Conservation (phyloP, 92 coral and sea anemone species). For the Isaurus tuberculatus region DNA sequence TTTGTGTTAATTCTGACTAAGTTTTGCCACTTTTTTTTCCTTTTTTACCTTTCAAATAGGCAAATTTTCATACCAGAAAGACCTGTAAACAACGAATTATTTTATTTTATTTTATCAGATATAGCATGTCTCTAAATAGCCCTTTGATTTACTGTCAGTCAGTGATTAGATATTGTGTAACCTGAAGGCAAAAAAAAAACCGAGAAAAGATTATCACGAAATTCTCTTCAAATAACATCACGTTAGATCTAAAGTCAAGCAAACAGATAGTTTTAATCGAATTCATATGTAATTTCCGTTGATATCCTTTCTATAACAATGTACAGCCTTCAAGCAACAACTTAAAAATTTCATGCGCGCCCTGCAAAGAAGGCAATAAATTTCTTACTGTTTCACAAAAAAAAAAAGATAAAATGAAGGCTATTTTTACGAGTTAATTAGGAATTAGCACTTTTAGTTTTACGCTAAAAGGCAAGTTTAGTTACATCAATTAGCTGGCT, state of each 20-base stretch:
- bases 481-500: background rate
- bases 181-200: background rate
- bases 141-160: conserved; percentile 1
- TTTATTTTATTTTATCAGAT: background rate
- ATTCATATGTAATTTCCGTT: background rate
- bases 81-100: background rate
- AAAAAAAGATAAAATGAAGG: background rate
- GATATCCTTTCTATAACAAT: background rate
- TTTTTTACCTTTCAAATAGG: background rate
- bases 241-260: background rate
- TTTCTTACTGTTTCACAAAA: background rate
- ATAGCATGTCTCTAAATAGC: background rate
- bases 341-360: background rate
- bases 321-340: background rate
- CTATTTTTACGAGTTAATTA: background rate
- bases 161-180: background rate
- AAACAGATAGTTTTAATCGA: background rate
- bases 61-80: background rate
- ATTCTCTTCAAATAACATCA: background rate
- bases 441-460: background rate
- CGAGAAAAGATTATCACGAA: background rate
- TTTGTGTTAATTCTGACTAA: background rate
- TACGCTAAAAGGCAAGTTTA: background rate
- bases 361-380: background rate
- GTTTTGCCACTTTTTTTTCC: background rate